Evolutionary conservation across 2,113 vertebrate species (phyloP).

Genomic region (Heterotilapia buettikoferi): DNA sequence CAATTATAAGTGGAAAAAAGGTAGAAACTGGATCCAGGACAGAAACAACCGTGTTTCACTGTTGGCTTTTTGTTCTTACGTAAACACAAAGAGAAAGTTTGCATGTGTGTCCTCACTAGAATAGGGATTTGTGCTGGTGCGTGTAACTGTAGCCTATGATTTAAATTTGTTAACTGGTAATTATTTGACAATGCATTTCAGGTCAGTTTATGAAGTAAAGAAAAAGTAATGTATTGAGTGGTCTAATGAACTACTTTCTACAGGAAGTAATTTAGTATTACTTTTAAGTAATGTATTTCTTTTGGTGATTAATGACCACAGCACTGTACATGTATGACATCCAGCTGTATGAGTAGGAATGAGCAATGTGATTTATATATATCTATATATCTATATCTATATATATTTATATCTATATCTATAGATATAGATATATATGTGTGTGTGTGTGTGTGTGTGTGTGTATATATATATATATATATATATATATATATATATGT

Average conservation of each 20-base stretch:
- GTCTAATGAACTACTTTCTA: not conserved
- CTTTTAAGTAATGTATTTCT: not conserved
- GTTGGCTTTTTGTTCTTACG: too few relatives aligned
- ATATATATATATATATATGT: fast-evolving
- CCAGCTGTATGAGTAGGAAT: not conserved
- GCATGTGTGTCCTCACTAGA: not conserved
- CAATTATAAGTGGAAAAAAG: too few relatives aligned
- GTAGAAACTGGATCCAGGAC: too few relatives aligned
- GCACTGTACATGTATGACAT: not conserved
- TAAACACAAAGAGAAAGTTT: not conserved
- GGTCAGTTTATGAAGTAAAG: not conserved
- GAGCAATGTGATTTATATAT: not conserved
- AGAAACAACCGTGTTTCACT: too few relatives aligned
- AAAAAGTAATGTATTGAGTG: not conserved
- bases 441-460: too few relatives aligned
- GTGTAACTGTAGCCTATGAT: not conserved
- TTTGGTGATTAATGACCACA: not conserved
- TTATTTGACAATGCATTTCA: not conserved
- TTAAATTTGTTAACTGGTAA: not conserved
- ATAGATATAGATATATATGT: too few relatives aligned
- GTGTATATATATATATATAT: too few relatives aligned
- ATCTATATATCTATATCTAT: too few relatives aligned
- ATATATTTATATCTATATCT: too few relatives aligned
- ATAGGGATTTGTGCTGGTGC: not conserved
- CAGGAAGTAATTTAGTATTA: not conserved